phyloP scores from a whole-genome alignment of 2,888 invertebrate genomes.

The Spisula subtruncata region DNA sequence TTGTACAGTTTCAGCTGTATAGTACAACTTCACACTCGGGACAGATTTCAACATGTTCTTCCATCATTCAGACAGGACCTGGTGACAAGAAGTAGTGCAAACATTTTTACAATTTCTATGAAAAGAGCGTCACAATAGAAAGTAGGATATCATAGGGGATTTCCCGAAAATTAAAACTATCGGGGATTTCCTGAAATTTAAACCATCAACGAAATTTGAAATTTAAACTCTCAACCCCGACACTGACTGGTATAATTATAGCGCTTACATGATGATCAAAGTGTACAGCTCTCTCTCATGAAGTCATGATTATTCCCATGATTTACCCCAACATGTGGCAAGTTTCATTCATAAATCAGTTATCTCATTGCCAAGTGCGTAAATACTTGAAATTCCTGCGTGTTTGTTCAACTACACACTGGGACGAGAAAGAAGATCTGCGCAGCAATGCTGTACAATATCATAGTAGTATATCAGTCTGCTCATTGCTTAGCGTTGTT shows the following conservation, averaged over 20 bases:
- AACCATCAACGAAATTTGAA: too few species aligned
- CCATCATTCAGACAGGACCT: too few species aligned
- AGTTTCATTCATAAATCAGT: constrained; percentile 24
- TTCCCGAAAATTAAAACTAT: too few species aligned
- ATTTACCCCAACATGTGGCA: constrained; percentile 2
- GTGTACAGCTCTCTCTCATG: not conserved
- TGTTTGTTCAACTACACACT: not conserved
- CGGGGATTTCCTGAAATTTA: not conserved
- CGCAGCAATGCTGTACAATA: not conserved
- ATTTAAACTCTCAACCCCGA: not conserved
- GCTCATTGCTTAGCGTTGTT: not conserved
- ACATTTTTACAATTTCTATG: constrained; percentile 2
- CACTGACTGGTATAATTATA: not conserved
- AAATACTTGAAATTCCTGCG: constrained; percentile 40
- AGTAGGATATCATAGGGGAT: not conserved
- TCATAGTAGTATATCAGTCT: not conserved
- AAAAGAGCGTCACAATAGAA: not conserved
- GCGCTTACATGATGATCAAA: not conserved
- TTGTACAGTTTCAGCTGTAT: too few species aligned
- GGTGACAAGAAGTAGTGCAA: not conserved
- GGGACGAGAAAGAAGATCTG: not conserved
- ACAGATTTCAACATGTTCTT: not conserved
- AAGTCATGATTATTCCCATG: constrained; percentile 14
- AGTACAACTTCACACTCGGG: too few species aligned
- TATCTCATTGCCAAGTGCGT: constrained; percentile 26